These are phyloP conservation scores for Drosophila hamatofila DNA, from an alignment of 2,888 invertebrate genomes.

Conservation along the genomic window DNA sequence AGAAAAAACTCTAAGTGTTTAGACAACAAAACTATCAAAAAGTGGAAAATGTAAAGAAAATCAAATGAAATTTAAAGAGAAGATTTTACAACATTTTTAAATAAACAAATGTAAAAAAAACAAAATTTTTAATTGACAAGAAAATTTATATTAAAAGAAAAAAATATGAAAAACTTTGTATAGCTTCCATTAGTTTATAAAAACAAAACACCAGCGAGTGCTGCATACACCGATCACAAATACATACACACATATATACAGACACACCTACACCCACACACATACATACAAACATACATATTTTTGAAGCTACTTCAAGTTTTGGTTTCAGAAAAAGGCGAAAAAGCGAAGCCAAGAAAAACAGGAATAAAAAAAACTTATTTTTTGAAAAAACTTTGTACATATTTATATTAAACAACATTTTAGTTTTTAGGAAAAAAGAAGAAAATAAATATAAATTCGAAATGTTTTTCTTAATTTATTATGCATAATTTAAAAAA, in stretches of 20 bases:
- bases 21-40: slow-evolving; percentile 29
- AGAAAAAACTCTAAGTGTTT: slow-evolving; percentile 29
- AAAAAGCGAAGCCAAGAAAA: slow-evolving; percentile 31
- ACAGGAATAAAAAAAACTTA: slow-evolving; percentile 34
- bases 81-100: slow-evolving; percentile 18
- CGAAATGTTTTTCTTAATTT: slow-evolving; percentile 67
- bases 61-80: slow-evolving; percentile 22
- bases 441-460: slow-evolving; percentile 35
- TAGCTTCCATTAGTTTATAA: slow-evolving; percentile 61
- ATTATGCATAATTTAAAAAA: slow-evolving; percentile 54
- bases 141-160: slow-evolving; percentile 4
- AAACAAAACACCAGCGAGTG: slow-evolving; percentile 17
- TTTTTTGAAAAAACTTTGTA: slow-evolving; percentile 46
- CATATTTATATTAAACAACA: slow-evolving; percentile 29
- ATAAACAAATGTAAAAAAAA: slow-evolving; percentile 3
- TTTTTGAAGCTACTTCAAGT: slow-evolving; percentile 59
- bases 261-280: slow-evolving; percentile 13
- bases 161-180: slow-evolving; percentile 36
- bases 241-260: background rate
- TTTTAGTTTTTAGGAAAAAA: slow-evolving; percentile 27
- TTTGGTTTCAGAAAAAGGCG: slow-evolving; percentile 49
- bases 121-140: slow-evolving; percentile 24
- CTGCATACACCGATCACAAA: slow-evolving; percentile 24
- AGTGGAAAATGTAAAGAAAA: slow-evolving; percentile 15
- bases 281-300: slow-evolving; percentile 30